These are phyloP conservation scores for Philhelius pedissequus DNA, from an alignment of 2,888 invertebrate genomes.

Conservation along the genomic window DNA sequence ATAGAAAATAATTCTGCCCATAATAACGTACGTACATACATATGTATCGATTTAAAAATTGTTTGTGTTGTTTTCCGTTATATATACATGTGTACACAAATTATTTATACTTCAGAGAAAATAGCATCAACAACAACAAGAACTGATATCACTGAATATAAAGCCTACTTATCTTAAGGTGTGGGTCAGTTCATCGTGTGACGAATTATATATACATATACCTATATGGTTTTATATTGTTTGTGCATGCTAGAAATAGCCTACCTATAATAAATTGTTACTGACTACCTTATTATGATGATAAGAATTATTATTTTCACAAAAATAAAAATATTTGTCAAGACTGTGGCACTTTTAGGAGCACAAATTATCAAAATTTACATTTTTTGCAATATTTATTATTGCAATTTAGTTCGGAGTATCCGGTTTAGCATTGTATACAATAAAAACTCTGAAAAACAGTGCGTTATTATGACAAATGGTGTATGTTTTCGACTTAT, in stretches of 20 bases:
- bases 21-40: not conserved
- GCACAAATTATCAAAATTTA: not conserved
- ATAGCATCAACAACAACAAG: slow-evolving; percentile 5
- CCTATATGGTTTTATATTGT: not conserved
- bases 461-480: too few relatives aligned
- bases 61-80: slow-evolving; percentile 7
- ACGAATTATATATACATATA: not conserved
- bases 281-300: not conserved
- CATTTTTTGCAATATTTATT: not conserved
- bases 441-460: not conserved
- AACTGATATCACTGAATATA: slow-evolving; percentile 26
- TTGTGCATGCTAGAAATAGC: not conserved
- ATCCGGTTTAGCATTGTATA: not conserved
- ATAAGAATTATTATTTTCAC: slow-evolving; percentile 24
- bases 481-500: too few relatives aligned
- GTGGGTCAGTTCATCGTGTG: not conserved
- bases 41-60: slow-evolving; percentile 47
- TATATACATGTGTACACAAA: not conserved
- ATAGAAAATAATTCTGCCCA: slow-evolving; percentile 11
- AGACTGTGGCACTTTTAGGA: not conserved
- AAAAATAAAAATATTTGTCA: not conserved
- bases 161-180: slow-evolving; percentile 34
- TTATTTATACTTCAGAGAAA: slow-evolving; percentile 29
- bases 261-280: not conserved
- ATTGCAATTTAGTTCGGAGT: not conserved